Conservation (phyloP, 2,888 invertebrate species). For the Habroteleia sp. region DNA sequence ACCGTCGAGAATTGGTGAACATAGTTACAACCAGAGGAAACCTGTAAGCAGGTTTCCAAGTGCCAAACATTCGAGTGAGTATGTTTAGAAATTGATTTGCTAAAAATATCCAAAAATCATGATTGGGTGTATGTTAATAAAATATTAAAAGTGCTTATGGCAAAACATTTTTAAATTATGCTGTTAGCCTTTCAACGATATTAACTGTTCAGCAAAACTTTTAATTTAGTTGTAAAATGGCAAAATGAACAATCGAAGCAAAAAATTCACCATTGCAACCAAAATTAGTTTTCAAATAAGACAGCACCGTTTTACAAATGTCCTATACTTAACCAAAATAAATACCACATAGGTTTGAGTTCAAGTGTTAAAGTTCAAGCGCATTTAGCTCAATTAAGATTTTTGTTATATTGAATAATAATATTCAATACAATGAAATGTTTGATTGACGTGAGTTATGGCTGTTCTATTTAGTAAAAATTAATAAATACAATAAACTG, state of each 20-base stretch:
- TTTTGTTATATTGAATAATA: constrained; percentile 11
- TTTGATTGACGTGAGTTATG: not conserved
- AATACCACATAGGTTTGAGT: constrained; percentile 21
- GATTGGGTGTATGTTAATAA: too few species aligned
- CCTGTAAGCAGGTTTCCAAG: constrained; percentile 72
- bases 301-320: constrained; percentile 10
- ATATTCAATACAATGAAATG: constrained; percentile 2
- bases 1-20: constrained; percentile 67
- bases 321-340: constrained; percentile 13
- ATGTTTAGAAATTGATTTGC: not conserved
- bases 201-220: too few species aligned
- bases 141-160: too few species aligned
- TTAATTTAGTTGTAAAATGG: too few species aligned
- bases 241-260: too few species aligned
- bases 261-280: too few species aligned
- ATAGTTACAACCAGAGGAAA: constrained; percentile 44
- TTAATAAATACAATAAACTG: not conserved
- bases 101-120: too few species aligned
- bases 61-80: constrained; percentile 72
- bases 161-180: too few species aligned
- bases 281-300: constrained; percentile 11
- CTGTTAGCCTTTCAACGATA: too few species aligned
- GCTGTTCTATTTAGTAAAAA: not conserved
- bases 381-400: constrained; percentile 8
- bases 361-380: constrained; percentile 39